phyloP scores from a whole-genome alignment of 2,113 vertebrate genomes.

The Sturnus vulgaris region DNA sequence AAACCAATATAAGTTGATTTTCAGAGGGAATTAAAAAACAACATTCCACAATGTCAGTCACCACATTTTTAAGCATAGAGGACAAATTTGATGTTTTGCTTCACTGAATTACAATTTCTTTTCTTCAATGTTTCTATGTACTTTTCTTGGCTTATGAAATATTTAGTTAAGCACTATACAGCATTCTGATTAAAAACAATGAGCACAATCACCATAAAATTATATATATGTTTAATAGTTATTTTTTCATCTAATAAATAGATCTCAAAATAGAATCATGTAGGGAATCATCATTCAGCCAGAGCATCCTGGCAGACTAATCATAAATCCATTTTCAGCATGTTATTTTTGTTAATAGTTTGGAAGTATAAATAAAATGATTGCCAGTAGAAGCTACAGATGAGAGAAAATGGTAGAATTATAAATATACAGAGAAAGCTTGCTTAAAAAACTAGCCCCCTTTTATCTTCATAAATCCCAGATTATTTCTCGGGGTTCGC shows the following conservation, averaged over 20 bases:
- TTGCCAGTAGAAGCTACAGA: background rate
- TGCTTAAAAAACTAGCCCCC: background rate
- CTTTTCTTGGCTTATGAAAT: background rate
- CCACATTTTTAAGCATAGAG: background rate
- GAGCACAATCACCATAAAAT: background rate
- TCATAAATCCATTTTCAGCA: background rate
- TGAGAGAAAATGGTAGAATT: background rate
- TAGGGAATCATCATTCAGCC: background rate
- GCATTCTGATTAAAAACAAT: background rate
- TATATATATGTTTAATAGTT: background rate
- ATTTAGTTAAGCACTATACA: background rate
- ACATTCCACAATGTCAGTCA: background rate
- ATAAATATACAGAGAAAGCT: background rate
- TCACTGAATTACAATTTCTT: background rate
- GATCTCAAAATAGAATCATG: background rate
- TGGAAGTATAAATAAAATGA: background rate
- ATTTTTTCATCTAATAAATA: background rate
- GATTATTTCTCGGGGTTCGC: background rate
- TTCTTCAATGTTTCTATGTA: background rate
- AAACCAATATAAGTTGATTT: background rate
- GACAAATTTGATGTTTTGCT: background rate
- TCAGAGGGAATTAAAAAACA: background rate
- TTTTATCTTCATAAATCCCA: background rate
- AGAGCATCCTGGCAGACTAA: background rate
- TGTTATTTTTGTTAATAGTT: conserved; percentile 4